A percentile compares a stretch with the other conserved stretches of the same genome.
phyloP scores from a whole-genome alignment of 2,888 invertebrate species.

The Alloscopus bannaensis region DNA sequence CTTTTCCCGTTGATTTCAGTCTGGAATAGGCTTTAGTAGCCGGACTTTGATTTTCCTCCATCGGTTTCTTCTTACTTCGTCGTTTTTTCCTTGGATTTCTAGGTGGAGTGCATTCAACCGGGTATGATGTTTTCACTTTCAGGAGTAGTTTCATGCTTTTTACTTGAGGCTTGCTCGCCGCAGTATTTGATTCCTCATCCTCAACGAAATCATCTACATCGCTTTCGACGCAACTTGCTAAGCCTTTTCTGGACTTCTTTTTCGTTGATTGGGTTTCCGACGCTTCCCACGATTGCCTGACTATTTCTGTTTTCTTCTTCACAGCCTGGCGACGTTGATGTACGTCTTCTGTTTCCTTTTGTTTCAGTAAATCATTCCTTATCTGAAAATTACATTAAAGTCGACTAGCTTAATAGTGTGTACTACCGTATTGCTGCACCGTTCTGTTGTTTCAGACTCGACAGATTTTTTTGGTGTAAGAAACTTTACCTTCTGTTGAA shows the following conservation, averaged over 20 bases:
- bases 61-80: no score
- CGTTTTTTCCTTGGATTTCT: neutral
- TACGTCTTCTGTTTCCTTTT: constrained; percentile 1
- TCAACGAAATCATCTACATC: no score
- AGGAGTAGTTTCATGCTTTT: no score
- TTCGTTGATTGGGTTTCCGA: neutral
- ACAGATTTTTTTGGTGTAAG: neutral
- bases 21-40: no score
- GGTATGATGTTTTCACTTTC: neutral
- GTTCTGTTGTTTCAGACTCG: neutral
- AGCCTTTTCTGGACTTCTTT: neutral
- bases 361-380: neutral
- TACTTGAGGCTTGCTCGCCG: no score
- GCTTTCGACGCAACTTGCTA: no score
- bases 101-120: neutral
- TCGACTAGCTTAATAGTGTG: no score
- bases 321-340: neutral
- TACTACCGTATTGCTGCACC: no score
- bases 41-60: no score
- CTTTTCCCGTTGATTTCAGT: no score
- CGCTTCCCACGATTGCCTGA: neutral
- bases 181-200: no score
- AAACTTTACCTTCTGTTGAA: constrained; percentile 12
- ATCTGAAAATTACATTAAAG: constrained; percentile 3
- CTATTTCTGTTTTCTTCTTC: neutral